phyloP scores from a whole-genome alignment of 2,113 vertebrate genomes.

The Corythoichthys intestinalis region DNA sequence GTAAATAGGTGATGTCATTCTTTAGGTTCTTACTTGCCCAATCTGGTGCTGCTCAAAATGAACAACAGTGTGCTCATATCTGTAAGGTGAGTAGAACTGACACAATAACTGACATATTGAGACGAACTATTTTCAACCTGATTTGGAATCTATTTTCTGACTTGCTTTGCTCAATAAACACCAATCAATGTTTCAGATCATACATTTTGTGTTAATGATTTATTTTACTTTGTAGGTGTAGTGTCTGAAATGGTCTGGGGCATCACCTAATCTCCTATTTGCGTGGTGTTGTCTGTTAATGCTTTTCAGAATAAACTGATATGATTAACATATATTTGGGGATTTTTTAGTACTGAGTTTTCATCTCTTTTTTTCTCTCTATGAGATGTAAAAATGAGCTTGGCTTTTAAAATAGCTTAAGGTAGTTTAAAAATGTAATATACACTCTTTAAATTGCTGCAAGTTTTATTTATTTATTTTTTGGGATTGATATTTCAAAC shows the following conservation, averaged over 20 bases:
- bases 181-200: too few relatives aligned
- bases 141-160: background rate
- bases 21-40: constrained; percentile 85
- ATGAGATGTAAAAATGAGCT: background rate
- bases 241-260: too few relatives aligned
- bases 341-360: background rate
- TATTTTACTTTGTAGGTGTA: too few relatives aligned
- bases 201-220: too few relatives aligned
- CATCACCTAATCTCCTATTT: too few relatives aligned
- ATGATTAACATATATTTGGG: background rate
- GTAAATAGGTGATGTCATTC: constrained; percentile 33
- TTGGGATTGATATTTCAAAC: too few relatives aligned
- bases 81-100: constrained; percentile 78
- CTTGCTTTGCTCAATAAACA: too few relatives aligned
- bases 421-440: too few relatives aligned
- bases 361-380: background rate
- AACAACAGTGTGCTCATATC: constrained; percentile 85
- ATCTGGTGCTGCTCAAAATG: constrained; percentile 84
- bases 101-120: background rate
- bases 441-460: too few relatives aligned
- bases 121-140: constrained; percentile 13
- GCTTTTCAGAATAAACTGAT: too few relatives aligned
- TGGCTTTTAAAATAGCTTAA: background rate
- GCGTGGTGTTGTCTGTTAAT: too few relatives aligned
- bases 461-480: too few relatives aligned